A percentile compares a stretch with the other conserved stretches of the same genome.
These are phyloP conservation scores for Hecatera dysodea DNA, from an alignment of 2,888 invertebrate species.

Conservation along the genomic window DNA sequence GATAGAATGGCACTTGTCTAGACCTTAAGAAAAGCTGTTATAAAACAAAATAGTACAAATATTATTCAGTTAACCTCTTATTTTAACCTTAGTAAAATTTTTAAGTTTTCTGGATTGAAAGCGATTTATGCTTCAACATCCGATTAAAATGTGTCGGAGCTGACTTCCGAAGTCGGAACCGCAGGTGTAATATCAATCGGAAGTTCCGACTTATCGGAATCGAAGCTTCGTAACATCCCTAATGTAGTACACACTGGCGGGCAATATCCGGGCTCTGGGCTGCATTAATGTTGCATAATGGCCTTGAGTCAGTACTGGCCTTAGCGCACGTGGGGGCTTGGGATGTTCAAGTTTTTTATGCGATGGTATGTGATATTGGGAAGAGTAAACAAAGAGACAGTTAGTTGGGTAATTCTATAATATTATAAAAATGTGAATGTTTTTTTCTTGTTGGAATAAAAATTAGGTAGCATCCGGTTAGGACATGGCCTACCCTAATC, in stretches of 20 bases:
- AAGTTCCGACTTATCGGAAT: no score
- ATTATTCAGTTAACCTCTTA: no score
- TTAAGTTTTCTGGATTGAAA: no score
- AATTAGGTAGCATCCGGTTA: neutral
- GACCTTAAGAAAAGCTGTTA: no score
- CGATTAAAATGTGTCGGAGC: no score
- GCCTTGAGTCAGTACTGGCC: slow-evolving; percentile 18
- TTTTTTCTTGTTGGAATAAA: neutral
- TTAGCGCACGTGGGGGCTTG: slow-evolving; percentile 7
- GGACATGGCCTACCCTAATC: neutral
- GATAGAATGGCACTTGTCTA: no score
- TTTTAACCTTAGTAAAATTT: no score
- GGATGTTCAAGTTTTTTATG: neutral
- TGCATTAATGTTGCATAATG: slow-evolving; percentile 60
- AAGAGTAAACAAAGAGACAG: neutral
- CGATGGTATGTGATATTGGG: neutral
- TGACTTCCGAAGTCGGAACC: no score
- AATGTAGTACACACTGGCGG: slow-evolving; percentile 23
- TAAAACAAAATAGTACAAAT: no score
- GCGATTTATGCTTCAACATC: no score
- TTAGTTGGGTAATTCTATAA: neutral
- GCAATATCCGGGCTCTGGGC: slow-evolving; percentile 51
- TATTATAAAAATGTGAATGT: neutral
- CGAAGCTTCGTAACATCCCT: no score
- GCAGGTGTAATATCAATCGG: no score